Evolutionary conservation across 1,140 invertebrate species (phyloP), one percentile per base, ranked within the genome.

Genomic region (Dinothrombium tinctorium): DNA sequence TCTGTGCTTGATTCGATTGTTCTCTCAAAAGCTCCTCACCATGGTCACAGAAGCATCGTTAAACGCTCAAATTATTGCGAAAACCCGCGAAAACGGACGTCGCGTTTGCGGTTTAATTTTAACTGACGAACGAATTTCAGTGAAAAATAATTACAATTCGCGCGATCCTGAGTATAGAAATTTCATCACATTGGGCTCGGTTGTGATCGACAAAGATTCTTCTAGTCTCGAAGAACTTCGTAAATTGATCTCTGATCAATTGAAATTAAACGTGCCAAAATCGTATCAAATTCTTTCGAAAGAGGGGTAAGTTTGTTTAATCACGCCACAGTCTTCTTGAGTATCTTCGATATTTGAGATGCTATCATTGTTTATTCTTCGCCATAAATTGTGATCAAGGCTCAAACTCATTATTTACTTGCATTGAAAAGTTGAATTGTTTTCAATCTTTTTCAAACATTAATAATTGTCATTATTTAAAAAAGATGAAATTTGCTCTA

Each of bases 241-340:
- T 8, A 25, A 36, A 12, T 22, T 43, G 14, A 43, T 49, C 26
- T 40, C 37, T 26, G 29, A 35, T 2, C 45, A 49, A 43, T 21
- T 49, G n/a, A 33, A 43, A 6, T 40, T 29, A 25, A 28, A n/a
- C n/a, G n/a, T 51, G 23, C 54, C 53, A 11, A 33, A 42, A 14
- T 37, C 28, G 12, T 57, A 52, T 31, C 47, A 24, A 8, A 53
- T 56, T 23, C 49, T 49, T 15, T 49, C 54, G 14, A 50, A 50
- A 44, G 47, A 55, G 35, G 52, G 53, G 55, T 57, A 53, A 44
- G 44, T 43, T 29, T 4, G 25, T 17, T 20, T 32, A 5, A 25
- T 9, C n/a, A 12, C 14, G 9, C 11, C 15, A 15, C 9, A 12
- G 7, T 7, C 8, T 3, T 11, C 14, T n/a, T 19, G 22, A 21